Base-by-base conservation (phyloP, 2,888 invertebrate species). In the Epirrhoe alternata region DNA sequence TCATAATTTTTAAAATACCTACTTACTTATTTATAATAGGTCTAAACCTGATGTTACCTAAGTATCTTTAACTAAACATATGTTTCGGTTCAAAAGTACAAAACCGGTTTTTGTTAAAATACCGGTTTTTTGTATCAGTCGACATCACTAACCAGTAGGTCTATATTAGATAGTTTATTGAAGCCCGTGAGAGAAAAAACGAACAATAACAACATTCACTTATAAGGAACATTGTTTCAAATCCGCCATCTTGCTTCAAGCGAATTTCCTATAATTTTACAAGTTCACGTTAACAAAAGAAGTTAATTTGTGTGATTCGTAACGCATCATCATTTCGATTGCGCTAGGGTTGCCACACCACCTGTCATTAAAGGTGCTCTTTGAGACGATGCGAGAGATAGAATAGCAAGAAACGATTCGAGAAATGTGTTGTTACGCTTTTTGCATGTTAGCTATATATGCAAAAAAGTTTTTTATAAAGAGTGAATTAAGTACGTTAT, bases 271-370 rank as follows among this genome's bases (percentile, higher is more conserved):
- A 77, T 73, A 77, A 79, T 79, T 76, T 80, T 78, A 81, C 78
- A 81, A 82, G 82, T 83, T 82, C 77, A 77, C 75, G 73, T 78
- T 81, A 80, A 83, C 84, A 84, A 83, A 86, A 84, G 83, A 83
- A 86, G 80, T 82, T 84, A 83, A 86, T 86, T 88, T 81, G 80
- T 83, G 81, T 82, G 85, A 90, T 90, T 90, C 79, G 90, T 78
- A 85, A 86, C 89, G 89, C 88, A 80, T 84, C 85, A 86, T 87
- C 85, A 86, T 88, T 88, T 87, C 78, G 79, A 86, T 85, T 85
- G 80, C 82, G 76, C 68, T 83, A 68, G 68, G 68, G 68, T 33
- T 68, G 68, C 24, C 68, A 56, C 14, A 1, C 3, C n/a, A 45
- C 14, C 7, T 47, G 16, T 16, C 5, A 14, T 16, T 12, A 33